A percentile compares a stretch with the other conserved stretches of the same genome.
These are phyloP conservation scores for Piprites chloris DNA, from an alignment of 2,113 vertebrate species.

Conservation along the genomic window DNA sequence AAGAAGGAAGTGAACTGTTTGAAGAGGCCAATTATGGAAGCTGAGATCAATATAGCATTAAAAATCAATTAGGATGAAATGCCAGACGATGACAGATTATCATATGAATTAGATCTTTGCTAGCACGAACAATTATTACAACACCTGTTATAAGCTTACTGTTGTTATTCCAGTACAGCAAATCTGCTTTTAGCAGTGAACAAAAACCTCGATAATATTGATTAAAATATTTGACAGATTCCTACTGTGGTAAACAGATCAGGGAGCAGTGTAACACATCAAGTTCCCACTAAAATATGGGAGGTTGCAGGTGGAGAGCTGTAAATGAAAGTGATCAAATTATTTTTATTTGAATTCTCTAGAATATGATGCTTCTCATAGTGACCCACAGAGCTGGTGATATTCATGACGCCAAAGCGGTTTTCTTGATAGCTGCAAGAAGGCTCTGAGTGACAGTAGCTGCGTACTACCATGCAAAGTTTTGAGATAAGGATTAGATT, in stretches of 20 bases:
- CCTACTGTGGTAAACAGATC: neutral
- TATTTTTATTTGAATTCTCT: neutral
- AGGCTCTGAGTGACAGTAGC: neutral
- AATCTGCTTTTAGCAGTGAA: neutral
- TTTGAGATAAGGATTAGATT: neutral
- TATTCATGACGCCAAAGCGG: neutral
- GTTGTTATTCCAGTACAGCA: neutral
- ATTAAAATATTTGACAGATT: neutral
- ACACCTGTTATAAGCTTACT: slow-evolving; percentile 21
- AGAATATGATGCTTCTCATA: neutral
- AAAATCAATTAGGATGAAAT: slow-evolving; percentile 20
- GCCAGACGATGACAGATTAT: neutral
- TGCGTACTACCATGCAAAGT: neutral
- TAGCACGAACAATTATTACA: slow-evolving; percentile 10
- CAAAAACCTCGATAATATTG: neutral
- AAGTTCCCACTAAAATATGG: neutral
- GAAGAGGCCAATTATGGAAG: neutral
- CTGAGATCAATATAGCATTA: slow-evolving; percentile 35
- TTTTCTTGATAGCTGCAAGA: neutral
- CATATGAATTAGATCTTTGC: slow-evolving; percentile 34
- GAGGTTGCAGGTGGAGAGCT: neutral
- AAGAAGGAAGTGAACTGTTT: neutral
- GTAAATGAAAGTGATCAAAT: neutral
- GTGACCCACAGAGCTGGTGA: neutral
- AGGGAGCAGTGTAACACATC: neutral